Percentiles rank a stretch among this genome's conserved stretches.
phyloP scores from a whole-genome alignment of 2,113 vertebrate genomes.

The Alectura lathami region DNA sequence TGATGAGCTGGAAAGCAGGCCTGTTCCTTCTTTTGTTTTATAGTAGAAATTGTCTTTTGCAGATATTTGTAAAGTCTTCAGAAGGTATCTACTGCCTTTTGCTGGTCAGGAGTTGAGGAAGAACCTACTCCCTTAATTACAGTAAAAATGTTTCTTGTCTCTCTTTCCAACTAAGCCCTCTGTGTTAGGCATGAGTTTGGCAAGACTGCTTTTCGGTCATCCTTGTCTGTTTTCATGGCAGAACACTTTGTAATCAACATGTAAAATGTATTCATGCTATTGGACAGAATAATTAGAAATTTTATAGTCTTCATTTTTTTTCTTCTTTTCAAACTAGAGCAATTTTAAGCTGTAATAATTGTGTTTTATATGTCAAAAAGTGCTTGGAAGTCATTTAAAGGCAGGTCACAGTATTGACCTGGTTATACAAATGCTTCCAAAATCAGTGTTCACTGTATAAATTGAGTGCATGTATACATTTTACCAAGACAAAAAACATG shows the following conservation, averaged over 20 bases:
- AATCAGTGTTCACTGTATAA: neutral
- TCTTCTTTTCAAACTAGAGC: neutral
- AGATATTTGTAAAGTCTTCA: neutral
- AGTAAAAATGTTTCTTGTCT: neutral
- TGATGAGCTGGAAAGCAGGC: neutral
- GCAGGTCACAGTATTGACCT: accelerated
- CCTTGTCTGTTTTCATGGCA: neutral
- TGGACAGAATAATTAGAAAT: neutral
- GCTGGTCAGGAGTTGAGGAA: neutral
- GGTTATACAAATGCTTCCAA: neutral
- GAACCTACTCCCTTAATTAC: neutral
- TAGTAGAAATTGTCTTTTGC: neutral
- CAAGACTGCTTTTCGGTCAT: neutral
- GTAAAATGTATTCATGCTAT: neutral
- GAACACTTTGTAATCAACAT: neutral
- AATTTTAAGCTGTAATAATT: neutral
- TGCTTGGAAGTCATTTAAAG: neutral
- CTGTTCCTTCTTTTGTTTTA: neutral
- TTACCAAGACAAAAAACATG: neutral
- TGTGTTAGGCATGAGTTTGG: neutral
- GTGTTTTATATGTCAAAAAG: neutral
- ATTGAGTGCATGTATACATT: neutral
- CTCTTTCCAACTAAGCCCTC: neutral
- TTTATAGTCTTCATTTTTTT: neutral
- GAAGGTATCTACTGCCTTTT: neutral